Conservation (phyloP, 23 tunicate genomes). For the Diplosoma virens region DNA sequence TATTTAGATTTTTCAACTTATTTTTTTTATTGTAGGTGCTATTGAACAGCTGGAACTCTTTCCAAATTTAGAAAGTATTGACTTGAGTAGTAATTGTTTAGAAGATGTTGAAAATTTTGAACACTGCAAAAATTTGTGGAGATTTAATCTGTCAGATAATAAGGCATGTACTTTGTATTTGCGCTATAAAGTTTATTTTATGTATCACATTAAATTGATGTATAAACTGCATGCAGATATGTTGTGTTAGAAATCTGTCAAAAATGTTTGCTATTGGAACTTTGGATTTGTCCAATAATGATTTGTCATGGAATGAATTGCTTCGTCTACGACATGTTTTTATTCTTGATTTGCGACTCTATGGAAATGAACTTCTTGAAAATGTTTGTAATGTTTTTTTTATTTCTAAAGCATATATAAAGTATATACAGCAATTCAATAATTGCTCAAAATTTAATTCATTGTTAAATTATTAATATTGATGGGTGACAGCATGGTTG, state of each 20-base stretch:
- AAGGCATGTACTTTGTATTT: conserved; percentile 20
- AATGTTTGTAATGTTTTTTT: conserved; percentile 42
- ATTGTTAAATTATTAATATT: too few relatives aligned
- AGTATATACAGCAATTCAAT: too few relatives aligned
- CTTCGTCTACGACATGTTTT: conserved; percentile 35
- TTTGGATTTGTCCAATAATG: conserved; percentile 69
- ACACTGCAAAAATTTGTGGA: conserved; percentile 76
- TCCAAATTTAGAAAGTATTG: conserved; percentile 56
- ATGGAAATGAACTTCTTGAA: conserved; percentile 53
- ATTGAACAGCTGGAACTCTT: conserved; percentile 59
- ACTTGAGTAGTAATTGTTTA: conserved; percentile 67
- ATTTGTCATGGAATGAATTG: conserved; percentile 60
- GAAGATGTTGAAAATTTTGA: conserved; percentile 81
- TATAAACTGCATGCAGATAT: conserved; percentile 29
- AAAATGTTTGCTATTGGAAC: conserved; percentile 68
- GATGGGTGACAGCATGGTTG: too few relatives aligned
- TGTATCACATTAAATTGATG: background rate
- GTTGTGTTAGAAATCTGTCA: conserved; percentile 45
- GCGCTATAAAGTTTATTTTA: background rate
- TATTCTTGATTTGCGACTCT: conserved; percentile 58
- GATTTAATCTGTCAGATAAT: conserved; percentile 65
- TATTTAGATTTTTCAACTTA: too few relatives aligned
- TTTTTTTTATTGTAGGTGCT: conserved; percentile 40
- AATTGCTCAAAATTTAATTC: too few relatives aligned
- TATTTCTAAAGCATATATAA: too few relatives aligned